These are phyloP conservation scores for Litoditis marina DNA, from an alignment of 2,888 invertebrate species.

Conservation along the genomic window DNA sequence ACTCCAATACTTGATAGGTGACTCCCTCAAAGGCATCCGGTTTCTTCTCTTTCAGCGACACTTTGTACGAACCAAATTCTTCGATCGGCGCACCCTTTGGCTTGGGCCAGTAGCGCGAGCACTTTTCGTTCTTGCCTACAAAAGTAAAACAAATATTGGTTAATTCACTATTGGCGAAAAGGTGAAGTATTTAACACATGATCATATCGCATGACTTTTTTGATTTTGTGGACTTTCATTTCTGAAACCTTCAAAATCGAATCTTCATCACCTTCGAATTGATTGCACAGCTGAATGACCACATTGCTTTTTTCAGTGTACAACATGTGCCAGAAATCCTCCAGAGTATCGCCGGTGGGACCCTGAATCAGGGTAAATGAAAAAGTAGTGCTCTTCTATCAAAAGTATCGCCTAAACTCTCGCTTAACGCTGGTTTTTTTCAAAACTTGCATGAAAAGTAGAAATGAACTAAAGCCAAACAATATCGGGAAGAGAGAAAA, in stretches of 20 bases:
- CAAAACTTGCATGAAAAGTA: too few species aligned
- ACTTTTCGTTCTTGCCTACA: conserved; percentile 1
- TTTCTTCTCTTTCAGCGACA: background rate
- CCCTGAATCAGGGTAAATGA: too few species aligned
- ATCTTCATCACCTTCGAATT: conserved; percentile 17
- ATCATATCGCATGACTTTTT: too few species aligned
- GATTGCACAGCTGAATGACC: conserved; percentile 77
- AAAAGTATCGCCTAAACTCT: too few species aligned
- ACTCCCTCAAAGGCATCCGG: conserved; percentile 3
- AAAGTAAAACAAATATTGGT: too few species aligned
- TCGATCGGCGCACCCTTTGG: background rate
- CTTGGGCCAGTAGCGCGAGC: conserved; percentile 6
- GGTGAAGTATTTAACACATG: background rate
- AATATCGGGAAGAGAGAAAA: too few species aligned
- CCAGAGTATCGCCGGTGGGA: conserved; percentile 81
- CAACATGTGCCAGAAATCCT: conserved; percentile 96
- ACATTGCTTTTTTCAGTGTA: conserved; percentile 95
- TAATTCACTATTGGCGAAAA: background rate
- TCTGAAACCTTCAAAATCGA: background rate
- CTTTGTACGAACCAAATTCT: conserved; percentile 6
- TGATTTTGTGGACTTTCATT: too few species aligned
- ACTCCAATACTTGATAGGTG: background rate
- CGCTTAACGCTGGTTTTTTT: too few species aligned
- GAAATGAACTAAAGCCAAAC: too few species aligned
- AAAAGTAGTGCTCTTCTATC: too few species aligned